A percentile compares a stretch with the other conserved stretches of the same genome.
Conservation (phyloP, 2,888 invertebrate species). For the Mesoligia furuncula region DNA sequence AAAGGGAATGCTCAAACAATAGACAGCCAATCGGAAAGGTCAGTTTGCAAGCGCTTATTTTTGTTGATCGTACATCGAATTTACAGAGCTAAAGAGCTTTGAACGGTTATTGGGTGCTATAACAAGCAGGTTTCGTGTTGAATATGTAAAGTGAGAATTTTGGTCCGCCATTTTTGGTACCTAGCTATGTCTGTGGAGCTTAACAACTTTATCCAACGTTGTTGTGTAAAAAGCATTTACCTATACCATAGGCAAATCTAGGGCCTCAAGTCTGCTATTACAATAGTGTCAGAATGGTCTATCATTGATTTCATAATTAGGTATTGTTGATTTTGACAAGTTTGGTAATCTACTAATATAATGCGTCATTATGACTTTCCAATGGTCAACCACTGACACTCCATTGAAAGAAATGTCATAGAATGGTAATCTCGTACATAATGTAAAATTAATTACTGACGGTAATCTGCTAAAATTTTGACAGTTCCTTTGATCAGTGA, state of each 20-base stretch:
- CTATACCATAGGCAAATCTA: not conserved
- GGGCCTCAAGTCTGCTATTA: no score
- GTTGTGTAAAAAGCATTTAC: not conserved
- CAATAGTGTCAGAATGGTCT: no score
- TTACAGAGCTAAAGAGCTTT: not conserved
- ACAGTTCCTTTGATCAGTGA: no score
- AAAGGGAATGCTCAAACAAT: slow-evolving; percentile 34
- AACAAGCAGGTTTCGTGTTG: not conserved
- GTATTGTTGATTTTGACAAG: no score
- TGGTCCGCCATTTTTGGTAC: not conserved
- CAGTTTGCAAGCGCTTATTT: slow-evolving; percentile 25
- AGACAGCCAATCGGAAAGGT: slow-evolving; percentile 14
- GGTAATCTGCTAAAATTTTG: no score
- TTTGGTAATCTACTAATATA: no score
- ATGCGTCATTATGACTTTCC: no score
- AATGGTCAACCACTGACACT: no score
- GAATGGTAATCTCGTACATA: no score
- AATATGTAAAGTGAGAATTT: slow-evolving; percentile 3
- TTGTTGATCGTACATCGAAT: slow-evolving; percentile 20
- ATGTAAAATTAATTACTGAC: no score
- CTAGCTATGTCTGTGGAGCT: not conserved
- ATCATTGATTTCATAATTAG: no score
- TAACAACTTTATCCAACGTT: not conserved
- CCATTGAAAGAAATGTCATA: no score
- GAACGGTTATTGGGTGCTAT: slow-evolving; percentile 2